Conservation (phyloP, 2,888 invertebrate species). For the Epicampocera succincta region DNA sequence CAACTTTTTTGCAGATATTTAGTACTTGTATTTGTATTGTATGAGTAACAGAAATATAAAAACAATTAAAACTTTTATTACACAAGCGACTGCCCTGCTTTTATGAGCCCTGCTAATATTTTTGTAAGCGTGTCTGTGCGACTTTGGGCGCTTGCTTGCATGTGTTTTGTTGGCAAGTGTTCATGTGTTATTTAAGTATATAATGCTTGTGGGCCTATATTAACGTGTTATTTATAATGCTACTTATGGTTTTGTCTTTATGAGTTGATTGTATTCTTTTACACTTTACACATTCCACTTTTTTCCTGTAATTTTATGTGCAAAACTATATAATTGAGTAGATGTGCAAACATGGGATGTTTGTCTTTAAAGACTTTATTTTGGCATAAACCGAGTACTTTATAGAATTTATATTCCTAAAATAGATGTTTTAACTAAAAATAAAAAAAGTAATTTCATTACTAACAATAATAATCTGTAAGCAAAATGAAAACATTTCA, state of each 20-base stretch:
- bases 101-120: background rate
- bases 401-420: background rate
- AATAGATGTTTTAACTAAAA: background rate
- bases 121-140: background rate
- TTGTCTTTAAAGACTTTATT: constrained; percentile 17
- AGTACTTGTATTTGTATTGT: too few relatives aligned
- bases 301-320: constrained; percentile 6
- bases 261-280: constrained; percentile 62
- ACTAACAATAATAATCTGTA: too few relatives aligned
- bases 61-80: too few relatives aligned
- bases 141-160: constrained; percentile 52
- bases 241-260: constrained; percentile 69
- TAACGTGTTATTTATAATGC: constrained; percentile 69
- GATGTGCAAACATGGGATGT: background rate
- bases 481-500: too few relatives aligned
- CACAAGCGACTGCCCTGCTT: background rate
- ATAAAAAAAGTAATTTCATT: too few relatives aligned
- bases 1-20: too few relatives aligned
- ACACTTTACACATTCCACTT: constrained; percentile 10
- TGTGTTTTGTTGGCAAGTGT: constrained; percentile 36
- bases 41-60: too few relatives aligned
- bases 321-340: background rate
- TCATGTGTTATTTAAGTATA: constrained; percentile 63
- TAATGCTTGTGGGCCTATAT: constrained; percentile 68
- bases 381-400: background rate